Evolutionary conservation across 1,140 invertebrate species (phyloP).

Genomic region (Maniola jurtina): DNA sequence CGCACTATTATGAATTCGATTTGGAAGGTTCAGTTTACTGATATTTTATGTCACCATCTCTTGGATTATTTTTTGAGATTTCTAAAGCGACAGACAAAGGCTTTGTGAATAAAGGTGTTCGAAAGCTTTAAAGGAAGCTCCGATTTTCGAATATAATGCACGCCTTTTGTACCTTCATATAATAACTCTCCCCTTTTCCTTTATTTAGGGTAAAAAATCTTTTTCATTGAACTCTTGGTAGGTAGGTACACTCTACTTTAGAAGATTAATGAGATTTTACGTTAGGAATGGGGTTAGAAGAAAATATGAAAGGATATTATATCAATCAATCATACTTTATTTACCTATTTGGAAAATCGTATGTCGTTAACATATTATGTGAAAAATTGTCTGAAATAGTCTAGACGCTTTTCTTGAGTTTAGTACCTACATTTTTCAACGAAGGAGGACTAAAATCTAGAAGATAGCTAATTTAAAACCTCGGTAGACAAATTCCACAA

Average conservation of each 20-base stretch:
- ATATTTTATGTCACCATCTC: background rate
- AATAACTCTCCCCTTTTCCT: background rate
- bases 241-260: background rate
- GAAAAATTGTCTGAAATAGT: no score
- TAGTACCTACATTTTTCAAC: background rate
- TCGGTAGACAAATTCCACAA: no score
- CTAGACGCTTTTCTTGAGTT: background rate
- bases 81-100: slow-evolving; percentile 22
- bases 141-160: slow-evolving; percentile 23
- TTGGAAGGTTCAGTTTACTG: no score
- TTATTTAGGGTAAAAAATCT: background rate
- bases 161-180: slow-evolving; percentile 17
- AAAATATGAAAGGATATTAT: background rate
- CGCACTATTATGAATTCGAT: no score
- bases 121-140: slow-evolving; percentile 22
- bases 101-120: slow-evolving; percentile 24
- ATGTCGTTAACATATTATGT: no score
- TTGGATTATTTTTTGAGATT: slow-evolving; percentile 22
- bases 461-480: no score
- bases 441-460: no score
- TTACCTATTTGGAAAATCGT: no score
- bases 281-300: no score
- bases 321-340: no score
- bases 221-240: background rate
- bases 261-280: background rate